Percentiles rank a stretch among this genome's conserved stretches.
phyloP scores from a whole-genome alignment of 2,888 invertebrate species.

The Limnephilus marmoratus region DNA sequence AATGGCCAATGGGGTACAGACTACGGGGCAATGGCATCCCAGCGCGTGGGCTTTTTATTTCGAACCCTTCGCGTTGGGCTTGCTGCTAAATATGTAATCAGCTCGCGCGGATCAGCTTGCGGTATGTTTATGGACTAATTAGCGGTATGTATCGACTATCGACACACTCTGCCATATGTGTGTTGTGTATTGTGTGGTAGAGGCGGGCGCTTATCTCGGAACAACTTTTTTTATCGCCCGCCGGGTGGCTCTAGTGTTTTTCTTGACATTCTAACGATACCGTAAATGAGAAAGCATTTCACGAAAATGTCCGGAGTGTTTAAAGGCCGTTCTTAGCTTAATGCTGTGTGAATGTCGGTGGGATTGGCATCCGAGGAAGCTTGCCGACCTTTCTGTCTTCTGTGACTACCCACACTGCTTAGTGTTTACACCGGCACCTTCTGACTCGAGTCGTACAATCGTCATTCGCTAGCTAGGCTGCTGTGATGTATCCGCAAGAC shows the following conservation, averaged over 20 bases:
- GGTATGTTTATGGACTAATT: constrained; percentile 65
- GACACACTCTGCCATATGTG: constrained; percentile 34
- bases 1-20: not conserved
- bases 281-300: constrained; percentile 48
- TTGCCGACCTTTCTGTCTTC: not conserved
- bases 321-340: constrained; percentile 8
- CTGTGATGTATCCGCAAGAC: too few relatives aligned
- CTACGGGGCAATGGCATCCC: not conserved
- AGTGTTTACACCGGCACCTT: too few relatives aligned
- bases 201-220: constrained; percentile 51
- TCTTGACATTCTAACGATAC: constrained; percentile 41
- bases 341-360: constrained; percentile 34
- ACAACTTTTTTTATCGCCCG: constrained; percentile 55
- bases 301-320: not conserved
- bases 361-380: constrained; percentile 31
- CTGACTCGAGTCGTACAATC: too few relatives aligned
- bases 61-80: constrained; percentile 53
- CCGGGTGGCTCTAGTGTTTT: constrained; percentile 59
- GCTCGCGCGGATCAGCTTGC: constrained; percentile 59
- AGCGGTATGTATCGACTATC: constrained; percentile 59
- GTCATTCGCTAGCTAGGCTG: too few relatives aligned
- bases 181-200: not conserved
- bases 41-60: constrained; percentile 42
- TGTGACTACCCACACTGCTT: not conserved
- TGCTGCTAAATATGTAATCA: constrained; percentile 62